Percentiles rank a stretch among this genome's conserved stretches.
Conservation (phyloP, 1,140 invertebrate genomes). For the Gonioctena quinquepunctata region DNA sequence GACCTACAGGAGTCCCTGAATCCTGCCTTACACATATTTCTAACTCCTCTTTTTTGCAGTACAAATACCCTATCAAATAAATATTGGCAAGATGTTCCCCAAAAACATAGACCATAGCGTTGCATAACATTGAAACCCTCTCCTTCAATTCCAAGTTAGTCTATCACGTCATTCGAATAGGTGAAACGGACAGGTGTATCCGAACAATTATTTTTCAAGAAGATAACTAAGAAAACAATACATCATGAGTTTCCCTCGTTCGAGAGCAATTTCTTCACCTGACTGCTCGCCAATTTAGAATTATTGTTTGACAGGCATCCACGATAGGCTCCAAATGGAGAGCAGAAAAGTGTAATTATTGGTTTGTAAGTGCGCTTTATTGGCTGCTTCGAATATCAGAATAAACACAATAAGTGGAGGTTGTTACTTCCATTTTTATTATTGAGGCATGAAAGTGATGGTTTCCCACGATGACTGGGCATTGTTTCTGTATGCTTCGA, state of each 20-base stretch:
- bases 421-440: conserved; percentile 7
- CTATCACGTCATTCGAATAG: too few species aligned
- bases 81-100: too few species aligned
- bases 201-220: not conserved
- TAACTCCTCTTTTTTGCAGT: too few species aligned
- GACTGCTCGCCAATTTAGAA: conserved; percentile 13
- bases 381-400: conserved; percentile 21
- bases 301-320: conserved; percentile 5
- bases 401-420: conserved; percentile 19
- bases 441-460: not conserved
- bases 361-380: conserved; percentile 10
- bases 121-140: too few species aligned
- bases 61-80: too few species aligned
- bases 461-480: conserved; percentile 3
- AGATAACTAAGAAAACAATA: not conserved
- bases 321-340: conserved; percentile 1
- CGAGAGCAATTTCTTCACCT: conserved; percentile 17
- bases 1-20: too few species aligned
- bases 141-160: too few species aligned
- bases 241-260: not conserved
- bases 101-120: too few species aligned
- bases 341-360: conserved; percentile 14
- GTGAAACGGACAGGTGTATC: not conserved
- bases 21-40: too few species aligned
- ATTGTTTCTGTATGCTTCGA: too few species aligned